phyloP scores from a whole-genome alignment of 2,797 vertebrate genomes.

The Oreortyx pictus region DNA sequence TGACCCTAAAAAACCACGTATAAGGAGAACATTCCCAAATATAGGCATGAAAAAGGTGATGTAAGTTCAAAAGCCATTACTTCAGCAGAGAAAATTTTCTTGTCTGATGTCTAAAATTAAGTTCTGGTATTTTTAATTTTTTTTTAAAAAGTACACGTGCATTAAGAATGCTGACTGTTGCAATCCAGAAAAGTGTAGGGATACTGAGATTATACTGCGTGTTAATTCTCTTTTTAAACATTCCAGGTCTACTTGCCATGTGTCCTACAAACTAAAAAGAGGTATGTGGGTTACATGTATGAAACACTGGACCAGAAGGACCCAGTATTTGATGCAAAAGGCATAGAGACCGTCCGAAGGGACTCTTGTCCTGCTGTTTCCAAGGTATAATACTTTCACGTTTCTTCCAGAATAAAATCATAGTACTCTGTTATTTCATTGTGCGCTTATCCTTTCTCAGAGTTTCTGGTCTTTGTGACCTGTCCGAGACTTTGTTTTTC shows the following conservation, averaged over 20 bases:
- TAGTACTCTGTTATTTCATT: background rate
- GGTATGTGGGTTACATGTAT: constrained; percentile 98
- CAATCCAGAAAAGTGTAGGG: background rate
- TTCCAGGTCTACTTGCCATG: constrained; percentile 95
- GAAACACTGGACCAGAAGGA: constrained; percentile 95
- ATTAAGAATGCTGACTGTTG: background rate
- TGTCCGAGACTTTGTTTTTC: background rate
- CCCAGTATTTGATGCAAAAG: constrained; percentile 96
- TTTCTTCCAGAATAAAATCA: background rate
- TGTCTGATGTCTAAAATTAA: background rate
- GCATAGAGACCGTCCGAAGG: constrained; percentile 96
- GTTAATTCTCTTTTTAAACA: constrained; percentile 30
- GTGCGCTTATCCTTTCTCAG: background rate
- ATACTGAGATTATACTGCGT: background rate
- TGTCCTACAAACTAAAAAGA: constrained; percentile 97
- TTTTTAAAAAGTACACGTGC: background rate
- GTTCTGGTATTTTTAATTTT: background rate
- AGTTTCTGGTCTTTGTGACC: background rate
- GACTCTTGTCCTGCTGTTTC: constrained; percentile 96
- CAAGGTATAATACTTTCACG: constrained; percentile 85
- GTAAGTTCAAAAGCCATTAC: background rate
- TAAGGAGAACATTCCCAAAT: background rate
- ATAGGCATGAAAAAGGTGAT: background rate
- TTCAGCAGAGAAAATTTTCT: background rate
- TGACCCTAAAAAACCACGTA: background rate